Evolutionary conservation across 2,888 invertebrate species (phyloP).

Genomic region (Abscondita cerata): DNA sequence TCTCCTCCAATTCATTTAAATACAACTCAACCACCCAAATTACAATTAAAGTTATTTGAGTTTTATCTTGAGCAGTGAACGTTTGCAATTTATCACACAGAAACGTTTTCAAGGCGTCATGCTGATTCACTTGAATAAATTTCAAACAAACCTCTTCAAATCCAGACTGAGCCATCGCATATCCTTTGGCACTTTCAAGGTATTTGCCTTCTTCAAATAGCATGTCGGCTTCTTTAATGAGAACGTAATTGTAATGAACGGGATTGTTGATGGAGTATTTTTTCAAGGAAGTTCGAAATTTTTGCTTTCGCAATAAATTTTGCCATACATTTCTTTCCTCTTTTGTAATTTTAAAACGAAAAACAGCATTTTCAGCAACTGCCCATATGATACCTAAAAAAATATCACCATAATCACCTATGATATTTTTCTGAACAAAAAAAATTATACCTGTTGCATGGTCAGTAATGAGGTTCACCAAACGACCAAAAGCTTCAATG

Average conservation of each 20-base stretch:
- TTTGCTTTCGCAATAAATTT: constrained; percentile 83
- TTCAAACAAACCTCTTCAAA: constrained; percentile 95
- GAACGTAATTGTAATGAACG: constrained; percentile 80
- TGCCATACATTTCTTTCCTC: constrained; percentile 90
- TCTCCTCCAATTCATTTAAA: constrained; percentile 84
- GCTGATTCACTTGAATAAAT: constrained; percentile 82
- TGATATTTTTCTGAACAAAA: too few relatives aligned
- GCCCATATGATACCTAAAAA: constrained; percentile 77
- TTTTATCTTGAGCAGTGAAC: constrained; percentile 76
- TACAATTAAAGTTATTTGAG: constrained; percentile 90
- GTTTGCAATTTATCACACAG: constrained; percentile 82
- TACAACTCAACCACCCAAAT: constrained; percentile 95
- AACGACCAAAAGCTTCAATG: constrained; percentile 79
- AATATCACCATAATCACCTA: constrained; percentile 12
- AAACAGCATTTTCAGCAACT: constrained; percentile 83
- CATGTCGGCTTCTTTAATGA: constrained; percentile 87
- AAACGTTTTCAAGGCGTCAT: constrained; percentile 87
- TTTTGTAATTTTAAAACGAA: constrained; percentile 81
- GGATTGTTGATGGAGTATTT: constrained; percentile 83
- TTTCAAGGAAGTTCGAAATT: constrained; percentile 88
- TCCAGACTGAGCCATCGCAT: constrained; percentile 88
- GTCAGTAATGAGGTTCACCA: constrained; percentile 84
- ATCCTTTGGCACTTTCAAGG: constrained; percentile 84
- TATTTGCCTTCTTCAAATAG: constrained; percentile 81
- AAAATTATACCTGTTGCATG: constrained; percentile 63